These are phyloP conservation scores for Phragmatobia fuliginosa DNA, from an alignment of 2,888 invertebrate species.

Conservation along the genomic window DNA sequence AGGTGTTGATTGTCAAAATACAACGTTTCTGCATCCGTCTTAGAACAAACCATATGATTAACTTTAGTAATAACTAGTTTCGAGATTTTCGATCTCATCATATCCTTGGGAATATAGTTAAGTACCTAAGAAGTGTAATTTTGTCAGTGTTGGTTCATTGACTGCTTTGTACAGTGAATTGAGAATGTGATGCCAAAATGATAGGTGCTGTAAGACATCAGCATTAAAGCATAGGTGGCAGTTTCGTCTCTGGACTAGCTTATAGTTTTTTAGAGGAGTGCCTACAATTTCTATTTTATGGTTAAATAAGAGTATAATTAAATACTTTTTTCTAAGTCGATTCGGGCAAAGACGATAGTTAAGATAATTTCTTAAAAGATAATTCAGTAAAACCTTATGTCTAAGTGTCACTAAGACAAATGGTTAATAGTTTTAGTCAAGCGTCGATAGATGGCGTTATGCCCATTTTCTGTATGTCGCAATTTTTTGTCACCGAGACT, in stretches of 20 bases:
- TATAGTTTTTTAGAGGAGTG: background rate
- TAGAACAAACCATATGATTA: conserved; percentile 15
- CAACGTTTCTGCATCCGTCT: conserved; percentile 16
- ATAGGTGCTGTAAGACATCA: background rate
- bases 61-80: conserved; percentile 13
- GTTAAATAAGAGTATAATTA: background rate
- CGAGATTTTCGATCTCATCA: conserved; percentile 8
- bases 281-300: background rate
- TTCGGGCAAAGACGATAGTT: too few relatives aligned
- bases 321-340: background rate
- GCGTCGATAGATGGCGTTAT: too few relatives aligned
- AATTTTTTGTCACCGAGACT: too few relatives aligned
- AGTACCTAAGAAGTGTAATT: conserved; percentile 10
- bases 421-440: too few relatives aligned
- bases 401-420: too few relatives aligned
- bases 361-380: too few relatives aligned
- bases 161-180: conserved; percentile 5
- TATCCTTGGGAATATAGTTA: conserved; percentile 15
- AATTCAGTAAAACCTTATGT: too few relatives aligned
- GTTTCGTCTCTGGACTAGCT: too few relatives aligned
- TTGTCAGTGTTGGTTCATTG: conserved; percentile 28
- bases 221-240: background rate
- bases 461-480: too few relatives aligned
- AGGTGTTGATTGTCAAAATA: conserved; percentile 20
- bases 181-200: background rate